Percentiles rank a stretch among this genome's conserved stretches.
phyloP scores from a whole-genome alignment of 2,888 invertebrate species.

The Glyphotaelius pellucidus region DNA sequence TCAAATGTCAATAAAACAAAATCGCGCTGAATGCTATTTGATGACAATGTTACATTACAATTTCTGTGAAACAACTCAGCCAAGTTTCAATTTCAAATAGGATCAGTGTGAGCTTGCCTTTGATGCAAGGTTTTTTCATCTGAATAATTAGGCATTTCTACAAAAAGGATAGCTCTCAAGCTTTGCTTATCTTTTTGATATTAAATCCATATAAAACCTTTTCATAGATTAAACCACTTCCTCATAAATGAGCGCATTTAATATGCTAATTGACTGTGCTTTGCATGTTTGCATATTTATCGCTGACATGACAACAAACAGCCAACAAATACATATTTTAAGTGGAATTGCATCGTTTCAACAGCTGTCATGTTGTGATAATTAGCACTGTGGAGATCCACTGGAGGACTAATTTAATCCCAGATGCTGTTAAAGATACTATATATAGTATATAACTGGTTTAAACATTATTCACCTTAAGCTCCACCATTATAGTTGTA shows the following conservation, averaged over 20 bases:
- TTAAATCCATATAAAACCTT: background rate
- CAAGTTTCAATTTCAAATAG: too few species aligned
- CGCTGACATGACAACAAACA: background rate
- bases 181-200: background rate
- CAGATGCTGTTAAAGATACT: background rate
- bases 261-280: background rate
- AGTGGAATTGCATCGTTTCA: background rate
- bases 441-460: background rate
- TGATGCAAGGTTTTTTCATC: too few species aligned
- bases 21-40: too few species aligned
- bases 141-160: too few species aligned
- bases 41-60: too few species aligned
- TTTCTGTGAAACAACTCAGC: too few species aligned
- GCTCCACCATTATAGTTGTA: too few species aligned
- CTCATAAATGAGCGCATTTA: background rate
- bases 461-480: background rate
- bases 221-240: too few species aligned
- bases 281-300: background rate
- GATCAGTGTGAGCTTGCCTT: too few species aligned
- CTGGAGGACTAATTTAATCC: background rate
- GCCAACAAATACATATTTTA: background rate
- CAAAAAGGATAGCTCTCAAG: background rate
- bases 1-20: too few species aligned
- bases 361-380: background rate
- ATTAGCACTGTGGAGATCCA: background rate